Evolutionary conservation across 2,797 vertebrate species (phyloP), one percentile per base, ranked within the genome.

Genomic region (Typhlichthys subterraneus): DNA sequence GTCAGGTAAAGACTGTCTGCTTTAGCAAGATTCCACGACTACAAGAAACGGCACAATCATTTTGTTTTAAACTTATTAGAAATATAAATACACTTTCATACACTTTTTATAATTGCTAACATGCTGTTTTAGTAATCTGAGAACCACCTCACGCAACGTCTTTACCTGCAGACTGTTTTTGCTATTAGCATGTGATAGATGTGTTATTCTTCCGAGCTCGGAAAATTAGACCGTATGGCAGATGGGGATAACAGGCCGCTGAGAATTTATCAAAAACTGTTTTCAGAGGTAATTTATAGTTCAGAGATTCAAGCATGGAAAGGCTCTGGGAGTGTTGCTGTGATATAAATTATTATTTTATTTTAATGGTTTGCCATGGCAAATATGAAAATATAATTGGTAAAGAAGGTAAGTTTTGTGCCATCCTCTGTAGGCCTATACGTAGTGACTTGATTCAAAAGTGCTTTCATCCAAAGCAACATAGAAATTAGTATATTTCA

Each of bases 201-300:
- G 33, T 63, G 0, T 67, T 51, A 15, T 52, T 17, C 1, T 56
- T 52, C 53, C 60, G 7, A 51, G 59, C 9, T 31, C 15, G 15
- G 0, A 61, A 49, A 48, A 15, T 66, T 14, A 57, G 73, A 67
- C 50, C 73, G 57, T 7, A 69, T 2, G 19, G 57, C 67, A 76
- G 66, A 80, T 69, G 75, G 45, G 38, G 15, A 55, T 70, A 56
- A 42, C 58, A 66, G 67, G 65, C 29, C 75, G 70, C 75, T 59
- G 74, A 59, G 52, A 67, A 53, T 55, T 57, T 1, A 83, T 63
- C 19, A 65, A 17, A 59, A 23, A 23, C 23, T 4, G 23, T 23
- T 4, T 23, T 23, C 3, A 23, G 23, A 23, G 23, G 23, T 23
- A 23, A 23, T 23, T 23, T 23, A 23, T 23, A 23, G 23, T 23